phyloP scores from a whole-genome alignment of 2,888 invertebrate species.

The Lysandra coridon region DNA sequence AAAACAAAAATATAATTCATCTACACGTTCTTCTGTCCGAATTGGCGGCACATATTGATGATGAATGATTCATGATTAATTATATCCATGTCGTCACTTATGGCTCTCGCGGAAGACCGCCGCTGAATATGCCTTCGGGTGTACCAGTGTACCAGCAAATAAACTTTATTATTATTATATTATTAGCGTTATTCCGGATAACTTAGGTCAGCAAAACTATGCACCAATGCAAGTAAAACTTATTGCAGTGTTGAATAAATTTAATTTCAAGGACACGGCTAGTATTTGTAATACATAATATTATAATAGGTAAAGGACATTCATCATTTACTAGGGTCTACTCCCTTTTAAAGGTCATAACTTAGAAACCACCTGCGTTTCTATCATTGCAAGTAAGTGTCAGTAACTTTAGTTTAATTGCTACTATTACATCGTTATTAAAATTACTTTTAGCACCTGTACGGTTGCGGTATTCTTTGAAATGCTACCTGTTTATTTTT shows the following conservation, averaged over 20 bases:
- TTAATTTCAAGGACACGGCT: background rate
- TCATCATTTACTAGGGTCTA: background rate
- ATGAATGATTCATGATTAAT: no score
- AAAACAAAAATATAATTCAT: no score
- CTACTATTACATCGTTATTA: background rate
- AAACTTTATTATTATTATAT: no score
- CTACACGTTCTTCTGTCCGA: no score
- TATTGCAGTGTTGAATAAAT: background rate
- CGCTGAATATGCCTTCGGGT: no score
- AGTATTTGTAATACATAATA: no score
- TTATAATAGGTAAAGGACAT: background rate
- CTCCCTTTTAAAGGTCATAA: background rate
- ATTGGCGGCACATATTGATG: no score
- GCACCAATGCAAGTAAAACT: background rate
- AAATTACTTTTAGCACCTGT: conserved; percentile 9
- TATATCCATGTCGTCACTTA: no score
- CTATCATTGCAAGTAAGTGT: conserved; percentile 1
- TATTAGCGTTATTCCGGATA: background rate
- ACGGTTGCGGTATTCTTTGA: background rate
- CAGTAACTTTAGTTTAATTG: background rate
- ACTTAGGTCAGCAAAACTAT: background rate
- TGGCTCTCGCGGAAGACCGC: no score
- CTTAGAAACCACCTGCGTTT: conserved; percentile 3
- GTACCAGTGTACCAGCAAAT: no score
- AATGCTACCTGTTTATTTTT: background rate